Evolutionary conservation across 2,113 vertebrate species (phyloP).

Genomic region (Menidia beryllina): DNA sequence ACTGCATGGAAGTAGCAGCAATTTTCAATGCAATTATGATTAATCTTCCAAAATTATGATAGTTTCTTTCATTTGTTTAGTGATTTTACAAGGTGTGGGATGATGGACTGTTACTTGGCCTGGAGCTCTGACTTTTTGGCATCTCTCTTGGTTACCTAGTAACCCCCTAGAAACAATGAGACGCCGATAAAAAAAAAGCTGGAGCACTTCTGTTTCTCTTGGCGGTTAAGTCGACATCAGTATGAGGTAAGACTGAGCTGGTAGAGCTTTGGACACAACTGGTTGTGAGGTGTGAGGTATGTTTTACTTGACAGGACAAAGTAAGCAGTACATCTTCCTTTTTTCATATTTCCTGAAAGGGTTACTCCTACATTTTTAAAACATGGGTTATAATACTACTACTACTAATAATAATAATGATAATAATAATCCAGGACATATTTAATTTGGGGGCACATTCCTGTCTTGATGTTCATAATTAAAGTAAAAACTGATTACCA

Average conservation of each 20-base stretch:
- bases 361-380: neutral
- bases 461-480: neutral
- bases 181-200: neutral
- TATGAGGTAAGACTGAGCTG: neutral
- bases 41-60: neutral
- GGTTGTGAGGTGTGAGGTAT: neutral
- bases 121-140: slow-evolving; percentile 1
- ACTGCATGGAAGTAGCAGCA: neutral
- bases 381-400: neutral
- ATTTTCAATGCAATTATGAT: neutral
- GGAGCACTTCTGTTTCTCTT: neutral
- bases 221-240: neutral
- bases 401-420: too few relatives aligned
- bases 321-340: neutral
- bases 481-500: neutral
- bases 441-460: neutral
- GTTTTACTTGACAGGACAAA: neutral
- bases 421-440: too few relatives aligned
- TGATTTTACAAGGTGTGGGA: neutral
- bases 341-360: neutral
- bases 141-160: slow-evolving; percentile 11
- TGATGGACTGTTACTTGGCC: slow-evolving; percentile 11
- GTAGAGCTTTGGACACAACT: neutral
- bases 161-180: slow-evolving; percentile 9
- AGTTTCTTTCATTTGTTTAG: neutral